Percentiles rank a stretch among this genome's conserved stretches.
phyloP scores from a whole-genome alignment of 2,113 vertebrate genomes.

The Sisor rabdophorus region DNA sequence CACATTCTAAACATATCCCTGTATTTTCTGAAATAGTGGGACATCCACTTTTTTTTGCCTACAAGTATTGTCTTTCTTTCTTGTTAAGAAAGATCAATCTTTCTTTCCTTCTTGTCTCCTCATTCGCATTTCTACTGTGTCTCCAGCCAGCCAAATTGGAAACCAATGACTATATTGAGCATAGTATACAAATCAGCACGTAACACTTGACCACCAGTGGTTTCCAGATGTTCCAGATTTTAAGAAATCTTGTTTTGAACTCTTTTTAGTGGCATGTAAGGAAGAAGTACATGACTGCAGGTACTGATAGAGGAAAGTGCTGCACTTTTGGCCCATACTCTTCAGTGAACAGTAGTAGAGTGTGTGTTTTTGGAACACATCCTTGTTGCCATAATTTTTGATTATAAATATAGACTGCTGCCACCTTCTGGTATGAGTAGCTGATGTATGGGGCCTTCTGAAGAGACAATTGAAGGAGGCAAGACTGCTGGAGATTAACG shows the following conservation, averaged over 20 bases:
- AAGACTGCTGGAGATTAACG: background rate
- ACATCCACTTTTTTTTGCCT: too few species aligned
- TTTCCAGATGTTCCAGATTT: constrained; percentile 16
- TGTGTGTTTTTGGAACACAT: background rate
- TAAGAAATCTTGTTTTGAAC: background rate
- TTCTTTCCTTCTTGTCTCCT: too few species aligned
- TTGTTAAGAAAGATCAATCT: too few species aligned
- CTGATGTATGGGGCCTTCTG: background rate
- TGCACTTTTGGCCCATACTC: background rate
- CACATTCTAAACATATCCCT: background rate
- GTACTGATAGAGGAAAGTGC: background rate
- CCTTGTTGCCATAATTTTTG: background rate
- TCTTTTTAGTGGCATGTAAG: background rate
- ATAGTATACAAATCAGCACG: background rate
- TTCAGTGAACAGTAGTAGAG: background rate
- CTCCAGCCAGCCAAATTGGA: background rate
- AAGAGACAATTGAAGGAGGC: background rate
- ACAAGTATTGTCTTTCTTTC: too few species aligned
- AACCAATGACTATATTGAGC: background rate
- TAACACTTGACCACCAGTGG: constrained; percentile 19
- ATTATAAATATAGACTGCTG: constrained; percentile 2
- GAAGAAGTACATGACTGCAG: background rate
- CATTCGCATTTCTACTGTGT: background rate
- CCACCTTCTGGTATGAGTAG: constrained; percentile 19
- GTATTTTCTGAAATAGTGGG: too few species aligned